These are phyloP conservation scores for Drosophila willistoni DNA, from an alignment of 1,140 invertebrate species.

Conservation along the genomic window DNA sequence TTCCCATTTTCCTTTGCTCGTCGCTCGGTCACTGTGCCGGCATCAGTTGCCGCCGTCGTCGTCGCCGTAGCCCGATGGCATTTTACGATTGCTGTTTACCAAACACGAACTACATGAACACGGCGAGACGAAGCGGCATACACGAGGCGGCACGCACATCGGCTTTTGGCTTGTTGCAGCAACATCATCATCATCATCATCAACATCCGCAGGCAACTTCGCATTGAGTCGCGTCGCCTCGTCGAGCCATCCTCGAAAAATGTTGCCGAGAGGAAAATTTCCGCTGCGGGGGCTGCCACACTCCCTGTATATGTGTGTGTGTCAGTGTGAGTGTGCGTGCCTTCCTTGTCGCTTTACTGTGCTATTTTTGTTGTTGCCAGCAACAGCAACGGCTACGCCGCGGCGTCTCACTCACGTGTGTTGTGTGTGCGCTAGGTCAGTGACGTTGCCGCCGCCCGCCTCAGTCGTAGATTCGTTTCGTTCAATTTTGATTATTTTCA, in stretches of 20 bases:
- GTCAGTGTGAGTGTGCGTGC: neutral
- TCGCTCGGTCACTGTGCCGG: constrained; percentile 12
- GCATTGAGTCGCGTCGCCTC: neutral
- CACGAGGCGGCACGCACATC: neutral
- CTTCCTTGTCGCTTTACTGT: constrained; percentile 11
- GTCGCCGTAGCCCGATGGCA: too few relatives aligned
- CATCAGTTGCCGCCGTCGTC: neutral
- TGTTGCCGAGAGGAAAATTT: constrained; percentile 64
- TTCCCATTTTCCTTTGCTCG: neutral
- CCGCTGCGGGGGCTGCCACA: constrained; percentile 59
- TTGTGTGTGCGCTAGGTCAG: constrained; percentile 74
- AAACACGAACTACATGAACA: neutral
- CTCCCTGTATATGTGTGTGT: too few relatives aligned
- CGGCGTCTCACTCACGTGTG: constrained; percentile 59
- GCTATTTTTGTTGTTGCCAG: constrained; percentile 44
- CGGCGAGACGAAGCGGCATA: neutral
- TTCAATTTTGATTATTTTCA: constrained; percentile 43
- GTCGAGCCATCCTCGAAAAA: constrained; percentile 21
- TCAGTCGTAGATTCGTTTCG: constrained; percentile 25
- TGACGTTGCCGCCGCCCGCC: constrained; percentile 59
- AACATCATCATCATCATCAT: constrained; percentile 41
- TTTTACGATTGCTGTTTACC: too few relatives aligned
- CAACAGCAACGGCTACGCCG: constrained; percentile 19
- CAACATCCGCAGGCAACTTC: neutral
- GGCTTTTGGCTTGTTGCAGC: constrained; percentile 62